Conservation (phyloP, 2,888 invertebrate species). For the Brachypalpus laphriformis region DNA sequence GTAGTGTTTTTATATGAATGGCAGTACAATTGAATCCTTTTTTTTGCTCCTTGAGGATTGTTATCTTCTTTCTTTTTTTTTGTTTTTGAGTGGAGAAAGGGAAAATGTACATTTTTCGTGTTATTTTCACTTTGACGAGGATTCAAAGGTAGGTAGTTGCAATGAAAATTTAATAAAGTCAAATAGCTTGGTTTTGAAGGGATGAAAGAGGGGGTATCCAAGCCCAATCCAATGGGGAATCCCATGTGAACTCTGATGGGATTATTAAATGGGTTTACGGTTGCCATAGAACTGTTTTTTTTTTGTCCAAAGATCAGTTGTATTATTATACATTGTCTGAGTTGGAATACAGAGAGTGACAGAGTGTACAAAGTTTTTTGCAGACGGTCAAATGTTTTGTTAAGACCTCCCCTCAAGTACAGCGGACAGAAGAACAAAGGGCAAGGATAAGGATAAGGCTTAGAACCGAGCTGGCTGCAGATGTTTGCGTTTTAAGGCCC, state of each 20-base stretch:
- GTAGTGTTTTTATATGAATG: background rate
- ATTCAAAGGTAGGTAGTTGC: background rate
- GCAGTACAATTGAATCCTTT: slow-evolving; percentile 10
- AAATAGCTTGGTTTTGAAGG: background rate
- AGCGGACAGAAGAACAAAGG: no score
- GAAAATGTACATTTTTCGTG: background rate
- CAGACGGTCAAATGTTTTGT: no score
- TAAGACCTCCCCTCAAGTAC: no score
- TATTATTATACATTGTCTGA: no score
- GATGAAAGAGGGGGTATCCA: background rate
- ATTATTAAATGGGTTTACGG: background rate
- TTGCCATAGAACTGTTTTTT: background rate
- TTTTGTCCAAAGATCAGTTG: no score
- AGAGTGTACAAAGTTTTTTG: no score
- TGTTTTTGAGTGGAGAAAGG: background rate
- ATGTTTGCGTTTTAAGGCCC: no score
- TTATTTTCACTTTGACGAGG: slow-evolving; percentile 3
- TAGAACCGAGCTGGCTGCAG: no score
- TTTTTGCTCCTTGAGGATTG: background rate
- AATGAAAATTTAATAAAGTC: slow-evolving; percentile 14
- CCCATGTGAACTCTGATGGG: background rate
- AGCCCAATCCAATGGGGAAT: background rate
- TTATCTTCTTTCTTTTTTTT: no score
- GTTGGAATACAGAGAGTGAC: no score
- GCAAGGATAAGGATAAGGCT: no score